A percentile compares a stretch with the other conserved stretches of the same genome.
Evolutionary conservation across 2,888 invertebrate species (phyloP).

Genomic region (Spicauda simplicius): DNA sequence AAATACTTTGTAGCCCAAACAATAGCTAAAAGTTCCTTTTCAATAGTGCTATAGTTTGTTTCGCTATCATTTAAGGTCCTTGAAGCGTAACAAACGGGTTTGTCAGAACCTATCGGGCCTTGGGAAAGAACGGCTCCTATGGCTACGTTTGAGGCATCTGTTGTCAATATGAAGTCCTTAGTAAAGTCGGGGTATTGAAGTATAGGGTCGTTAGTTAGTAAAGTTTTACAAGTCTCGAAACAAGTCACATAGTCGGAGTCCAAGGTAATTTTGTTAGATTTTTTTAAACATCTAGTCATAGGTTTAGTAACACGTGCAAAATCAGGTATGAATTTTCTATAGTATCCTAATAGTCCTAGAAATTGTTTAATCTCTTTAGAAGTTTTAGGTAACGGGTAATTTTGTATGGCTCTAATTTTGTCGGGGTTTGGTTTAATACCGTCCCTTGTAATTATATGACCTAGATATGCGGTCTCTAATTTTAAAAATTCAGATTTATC

Average conservation of each 20-base stretch:
- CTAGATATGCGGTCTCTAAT: constrained; percentile 43
- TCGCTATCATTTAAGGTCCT: constrained; percentile 45
- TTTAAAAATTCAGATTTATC: constrained; percentile 48
- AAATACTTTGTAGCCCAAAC: too few relatives aligned
- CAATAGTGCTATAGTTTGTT: too few relatives aligned
- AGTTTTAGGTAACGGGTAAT: constrained; percentile 28
- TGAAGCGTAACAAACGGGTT: constrained; percentile 42
- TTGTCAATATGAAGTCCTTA: constrained; percentile 41
- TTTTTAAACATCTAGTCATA: constrained; percentile 34
- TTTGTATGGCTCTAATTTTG: constrained; percentile 45
- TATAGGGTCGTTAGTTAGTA: constrained; percentile 48
- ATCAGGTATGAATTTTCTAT: constrained; percentile 38
- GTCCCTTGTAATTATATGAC: constrained; percentile 35
- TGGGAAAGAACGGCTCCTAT: constrained; percentile 45
- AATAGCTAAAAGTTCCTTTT: too few relatives aligned
- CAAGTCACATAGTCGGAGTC: constrained; percentile 20
- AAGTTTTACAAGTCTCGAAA: constrained; percentile 40
- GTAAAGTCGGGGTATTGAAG: constrained; percentile 44
- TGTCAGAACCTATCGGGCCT: constrained; percentile 42
- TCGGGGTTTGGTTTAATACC: constrained; percentile 41
- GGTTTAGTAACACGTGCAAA: constrained; percentile 39
- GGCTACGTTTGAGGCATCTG: constrained; percentile 45
- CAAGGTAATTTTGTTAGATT: constrained; percentile 28
- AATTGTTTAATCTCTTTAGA: constrained; percentile 35
- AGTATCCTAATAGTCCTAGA: constrained; percentile 36